Conservation (phyloP, 2,797 vertebrate genomes). For the Ceryle rudis region DNA sequence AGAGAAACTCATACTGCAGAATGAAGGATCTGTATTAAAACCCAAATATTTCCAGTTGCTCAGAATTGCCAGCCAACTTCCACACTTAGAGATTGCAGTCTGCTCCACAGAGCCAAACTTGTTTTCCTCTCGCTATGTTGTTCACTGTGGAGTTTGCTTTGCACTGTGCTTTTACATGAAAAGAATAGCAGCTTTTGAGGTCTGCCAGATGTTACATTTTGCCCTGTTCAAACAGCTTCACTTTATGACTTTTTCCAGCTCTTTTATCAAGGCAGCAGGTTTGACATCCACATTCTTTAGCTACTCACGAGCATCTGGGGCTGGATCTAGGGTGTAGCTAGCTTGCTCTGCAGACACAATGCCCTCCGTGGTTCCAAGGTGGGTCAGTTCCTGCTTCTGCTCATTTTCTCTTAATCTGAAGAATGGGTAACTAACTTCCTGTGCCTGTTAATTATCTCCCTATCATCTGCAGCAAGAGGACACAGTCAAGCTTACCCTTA, state of each 20-base stretch:
- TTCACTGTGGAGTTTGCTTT: not conserved
- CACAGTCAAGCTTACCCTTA: not conserved
- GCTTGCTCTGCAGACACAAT: not conserved
- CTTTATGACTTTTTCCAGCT: not conserved
- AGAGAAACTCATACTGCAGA: not conserved
- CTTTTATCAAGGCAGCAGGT: not conserved
- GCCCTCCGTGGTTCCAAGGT: not conserved
- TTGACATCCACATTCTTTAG: slow-evolving; percentile 1
- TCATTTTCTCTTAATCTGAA: not conserved
- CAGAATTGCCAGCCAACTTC: not conserved
- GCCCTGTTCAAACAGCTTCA: not conserved
- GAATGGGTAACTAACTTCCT: not conserved
- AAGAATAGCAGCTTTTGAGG: not conserved
- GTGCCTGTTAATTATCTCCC: not conserved
- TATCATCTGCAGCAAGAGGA: not conserved
- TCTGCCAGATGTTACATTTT: not conserved
- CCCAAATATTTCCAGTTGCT: not conserved
- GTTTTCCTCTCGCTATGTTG: not conserved
- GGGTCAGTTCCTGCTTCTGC: not conserved
- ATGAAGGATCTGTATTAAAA: not conserved
- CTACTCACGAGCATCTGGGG: not conserved
- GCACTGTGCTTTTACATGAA: not conserved
- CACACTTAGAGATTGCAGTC: not conserved
- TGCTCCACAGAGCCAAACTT: not conserved
- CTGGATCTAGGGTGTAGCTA: not conserved